A percentile compares a stretch with the other conserved stretches of the same genome.
phyloP scores from a whole-genome alignment of 2,888 invertebrate genomes.

The Metalampra italica region DNA sequence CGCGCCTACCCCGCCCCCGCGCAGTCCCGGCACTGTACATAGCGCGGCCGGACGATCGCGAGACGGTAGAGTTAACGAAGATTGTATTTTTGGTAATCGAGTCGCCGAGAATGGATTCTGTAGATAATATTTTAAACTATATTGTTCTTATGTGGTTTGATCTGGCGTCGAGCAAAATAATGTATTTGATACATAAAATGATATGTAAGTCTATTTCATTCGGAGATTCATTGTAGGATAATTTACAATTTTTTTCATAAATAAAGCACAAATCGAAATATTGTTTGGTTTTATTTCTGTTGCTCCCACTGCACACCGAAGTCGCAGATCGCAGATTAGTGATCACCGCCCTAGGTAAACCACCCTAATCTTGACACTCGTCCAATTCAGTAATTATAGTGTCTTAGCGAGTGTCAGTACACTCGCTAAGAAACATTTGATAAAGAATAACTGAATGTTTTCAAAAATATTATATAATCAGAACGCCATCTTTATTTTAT shows the following conservation, averaged over 20 bases:
- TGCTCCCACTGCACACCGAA: no score
- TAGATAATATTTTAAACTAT: slow-evolving; percentile 78
- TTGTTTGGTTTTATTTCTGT: slow-evolving; percentile 55
- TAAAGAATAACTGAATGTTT: no score
- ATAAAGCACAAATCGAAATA: slow-evolving; percentile 81
- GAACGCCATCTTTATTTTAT: no score
- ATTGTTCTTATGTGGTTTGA: slow-evolving; percentile 78
- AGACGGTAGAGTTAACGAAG: slow-evolving; percentile 45
- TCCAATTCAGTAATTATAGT: no score
- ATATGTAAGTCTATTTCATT: slow-evolving; percentile 80
- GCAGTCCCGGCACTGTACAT: slow-evolving; percentile 15
- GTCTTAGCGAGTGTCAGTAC: no score
- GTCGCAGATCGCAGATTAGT: no score
- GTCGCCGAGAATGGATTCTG: slow-evolving; percentile 76
- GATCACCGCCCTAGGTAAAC: no score
- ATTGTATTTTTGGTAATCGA: slow-evolving; percentile 76
- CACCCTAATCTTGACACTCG: no score
- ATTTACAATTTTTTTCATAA: slow-evolving; percentile 84
- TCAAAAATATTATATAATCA: no score
- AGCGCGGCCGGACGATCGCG: slow-evolving; percentile 15
- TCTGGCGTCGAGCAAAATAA: slow-evolving; percentile 75
- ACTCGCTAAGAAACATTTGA: no score
- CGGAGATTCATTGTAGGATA: slow-evolving; percentile 81
- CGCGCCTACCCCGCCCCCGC: slow-evolving; percentile 14
- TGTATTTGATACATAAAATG: slow-evolving; percentile 79